Percentiles rank a stretch among this genome's conserved stretches.
Conservation (phyloP, 2,113 vertebrate genomes). For the Dicerorhinus sumatrensis region DNA sequence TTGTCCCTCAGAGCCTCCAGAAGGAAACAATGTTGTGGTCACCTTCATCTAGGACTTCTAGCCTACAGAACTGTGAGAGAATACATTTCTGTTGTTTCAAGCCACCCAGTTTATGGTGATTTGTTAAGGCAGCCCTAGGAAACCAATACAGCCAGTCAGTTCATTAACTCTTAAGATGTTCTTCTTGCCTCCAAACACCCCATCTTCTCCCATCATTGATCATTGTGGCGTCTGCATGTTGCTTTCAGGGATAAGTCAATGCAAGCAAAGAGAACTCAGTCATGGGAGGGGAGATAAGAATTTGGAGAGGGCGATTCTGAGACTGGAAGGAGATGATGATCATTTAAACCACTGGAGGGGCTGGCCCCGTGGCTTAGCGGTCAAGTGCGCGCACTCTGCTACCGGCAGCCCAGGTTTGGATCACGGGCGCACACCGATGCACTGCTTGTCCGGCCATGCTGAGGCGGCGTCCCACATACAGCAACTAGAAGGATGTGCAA, state of each 20-base stretch:
- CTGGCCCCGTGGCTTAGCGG: too few species aligned
- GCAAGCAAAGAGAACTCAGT: background rate
- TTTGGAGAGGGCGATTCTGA: background rate
- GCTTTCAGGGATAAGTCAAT: background rate
- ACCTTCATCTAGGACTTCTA: background rate
- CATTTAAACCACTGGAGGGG: background rate
- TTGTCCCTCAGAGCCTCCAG: background rate
- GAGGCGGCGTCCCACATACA: too few species aligned
- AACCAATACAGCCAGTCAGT: accelerated
- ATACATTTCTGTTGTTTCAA: background rate
- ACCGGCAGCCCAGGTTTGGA: too few species aligned
- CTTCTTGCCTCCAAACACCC: background rate
- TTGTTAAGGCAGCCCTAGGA: too few species aligned
- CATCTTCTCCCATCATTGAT: accelerated
- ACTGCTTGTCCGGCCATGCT: too few species aligned
- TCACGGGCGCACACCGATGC: too few species aligned
- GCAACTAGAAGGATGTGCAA: too few species aligned
- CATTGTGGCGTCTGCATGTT: accelerated
- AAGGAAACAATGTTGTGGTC: background rate
- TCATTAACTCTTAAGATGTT: accelerated
- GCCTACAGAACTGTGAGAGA: background rate
- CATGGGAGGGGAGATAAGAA: background rate
- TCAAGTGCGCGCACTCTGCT: too few species aligned
- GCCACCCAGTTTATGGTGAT: background rate
- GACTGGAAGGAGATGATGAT: background rate